Evolutionary conservation across 2,797 vertebrate species (phyloP), one percentile per base, ranked within the genome.

Genomic region (Hipposideros larvatus): DNA sequence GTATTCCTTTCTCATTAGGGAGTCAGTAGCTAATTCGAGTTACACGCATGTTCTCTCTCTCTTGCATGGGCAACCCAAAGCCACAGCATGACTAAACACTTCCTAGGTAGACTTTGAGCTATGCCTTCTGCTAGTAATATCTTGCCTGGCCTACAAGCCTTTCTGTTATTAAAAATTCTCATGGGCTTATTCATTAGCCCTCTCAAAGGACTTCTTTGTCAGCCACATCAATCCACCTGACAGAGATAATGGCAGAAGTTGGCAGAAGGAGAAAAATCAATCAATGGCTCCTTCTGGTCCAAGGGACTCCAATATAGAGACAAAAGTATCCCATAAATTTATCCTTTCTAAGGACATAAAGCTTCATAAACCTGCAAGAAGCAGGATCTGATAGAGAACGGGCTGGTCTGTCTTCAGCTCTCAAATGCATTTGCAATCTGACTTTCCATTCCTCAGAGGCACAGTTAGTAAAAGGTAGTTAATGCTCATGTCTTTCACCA

Each of bases 161-260:
- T 87, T 55, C 80, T 95, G 24, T 93, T 96, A 77, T 87, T 94
- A 92, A 95, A 96, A 89, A 13, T 96, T 90, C 41, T 84, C 24
- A 4, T 53, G 43, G 37, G 68, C 78, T 93, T 96, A 66, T 94
- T 87, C 70, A 80, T 59, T 85, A 97, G 22, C 66, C 61, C 0
- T 41, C 43, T 96, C 94, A 96, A 94, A 97, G 71, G 65, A 16
- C 37, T 91, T 89, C 85, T 87, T 95, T 92, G 88, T 96, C 82
- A 94, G 13, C 48, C 51, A 68, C 15, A 82, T 75, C 78, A 91
- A 65, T 63, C 22, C 15, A 84, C 46, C 74, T 94, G 92, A 93
- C 37, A 82, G 70, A 61, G 48, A 65, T 80, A 28, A 94, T 86
- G 82, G 92, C 5, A 92, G 46, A 90, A 84, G 74, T 70, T 19